phyloP scores from a whole-genome alignment of 2,113 vertebrate species.

The Ariopsis seemanni region DNA sequence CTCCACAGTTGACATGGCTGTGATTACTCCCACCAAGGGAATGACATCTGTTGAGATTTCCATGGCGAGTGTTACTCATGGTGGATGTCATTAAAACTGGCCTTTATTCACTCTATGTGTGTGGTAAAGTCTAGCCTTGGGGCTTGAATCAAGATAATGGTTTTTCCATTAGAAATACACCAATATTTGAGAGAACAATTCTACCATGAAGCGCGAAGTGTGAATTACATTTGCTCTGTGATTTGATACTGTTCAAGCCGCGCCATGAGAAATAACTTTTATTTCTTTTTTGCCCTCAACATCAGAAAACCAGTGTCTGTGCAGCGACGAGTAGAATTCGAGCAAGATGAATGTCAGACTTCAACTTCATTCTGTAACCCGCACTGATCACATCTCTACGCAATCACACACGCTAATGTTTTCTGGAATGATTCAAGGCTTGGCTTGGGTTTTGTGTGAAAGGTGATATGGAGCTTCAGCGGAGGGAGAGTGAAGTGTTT shows the following conservation, averaged over 20 bases:
- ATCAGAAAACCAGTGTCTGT: slow-evolving; percentile 28
- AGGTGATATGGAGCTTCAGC: slow-evolving; percentile 25
- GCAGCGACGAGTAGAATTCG: slow-evolving; percentile 19
- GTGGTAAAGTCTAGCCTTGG: slow-evolving; percentile 43
- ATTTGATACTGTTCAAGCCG: slow-evolving; percentile 48
- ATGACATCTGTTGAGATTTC: slow-evolving; percentile 56
- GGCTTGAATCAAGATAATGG: slow-evolving; percentile 47
- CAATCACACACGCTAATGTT: slow-evolving; percentile 29
- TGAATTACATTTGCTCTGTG: slow-evolving; percentile 46
- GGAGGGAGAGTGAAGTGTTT: slow-evolving; percentile 18
- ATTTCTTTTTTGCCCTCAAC: slow-evolving; percentile 25
- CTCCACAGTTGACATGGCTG: slow-evolving; percentile 30
- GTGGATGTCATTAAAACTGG: slow-evolving; percentile 48
- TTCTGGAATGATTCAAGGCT: not conserved
- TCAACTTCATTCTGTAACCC: slow-evolving; percentile 25
- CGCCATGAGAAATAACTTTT: slow-evolving; percentile 46
- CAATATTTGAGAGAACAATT: slow-evolving; percentile 51
- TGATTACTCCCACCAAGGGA: slow-evolving; percentile 50
- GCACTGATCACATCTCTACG: slow-evolving; percentile 25
- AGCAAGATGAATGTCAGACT: slow-evolving; percentile 41
- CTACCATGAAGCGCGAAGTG: slow-evolving; percentile 27
- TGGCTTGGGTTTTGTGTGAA: slow-evolving; percentile 29
- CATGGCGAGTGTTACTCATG: slow-evolving; percentile 46
- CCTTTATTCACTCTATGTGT: slow-evolving; percentile 18
- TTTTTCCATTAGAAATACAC: slow-evolving; percentile 54